Conservation (phyloP, 2,113 vertebrate genomes). For the Sander vitreus region DNA sequence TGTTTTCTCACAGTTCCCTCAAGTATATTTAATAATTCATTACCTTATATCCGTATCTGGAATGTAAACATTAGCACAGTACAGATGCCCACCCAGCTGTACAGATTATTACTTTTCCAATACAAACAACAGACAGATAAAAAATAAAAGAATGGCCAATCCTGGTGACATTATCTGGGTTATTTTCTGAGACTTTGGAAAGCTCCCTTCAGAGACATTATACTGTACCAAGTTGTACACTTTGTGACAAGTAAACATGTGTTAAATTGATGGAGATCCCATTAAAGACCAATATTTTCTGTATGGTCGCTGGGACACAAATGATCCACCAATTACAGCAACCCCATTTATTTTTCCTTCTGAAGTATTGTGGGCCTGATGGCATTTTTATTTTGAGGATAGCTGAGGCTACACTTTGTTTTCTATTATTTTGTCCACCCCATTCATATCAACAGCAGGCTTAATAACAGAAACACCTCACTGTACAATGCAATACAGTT, state of each 20-base stretch:
- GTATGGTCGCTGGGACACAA: not conserved
- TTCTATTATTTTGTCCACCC: too few species aligned
- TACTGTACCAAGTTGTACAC: not conserved
- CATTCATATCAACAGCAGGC: too few species aligned
- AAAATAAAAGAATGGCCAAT: too few species aligned
- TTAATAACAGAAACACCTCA: not conserved
- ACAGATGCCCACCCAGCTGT: constrained; percentile 57
- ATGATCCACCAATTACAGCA: not conserved
- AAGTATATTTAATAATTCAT: not conserved
- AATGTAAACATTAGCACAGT: constrained; percentile 36
- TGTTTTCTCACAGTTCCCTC: not conserved
- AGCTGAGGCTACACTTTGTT: too few species aligned
- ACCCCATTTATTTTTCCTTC: not conserved
- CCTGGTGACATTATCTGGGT: too few species aligned
- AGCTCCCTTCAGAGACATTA: not conserved
- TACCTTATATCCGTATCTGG: constrained; percentile 22
- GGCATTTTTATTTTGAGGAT: too few species aligned
- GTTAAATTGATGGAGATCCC: too few species aligned
- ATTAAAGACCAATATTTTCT: not conserved
- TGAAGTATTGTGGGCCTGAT: not conserved
- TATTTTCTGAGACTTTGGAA: too few species aligned
- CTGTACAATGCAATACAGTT: not conserved
- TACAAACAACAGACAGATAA: too few species aligned
- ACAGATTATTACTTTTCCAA: not conserved
- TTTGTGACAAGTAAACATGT: not conserved